Evolutionary conservation across 1,140 invertebrate species (phyloP), one percentile per base, ranked within the genome.

Genomic region (Pseudachorutes palmiensis): DNA sequence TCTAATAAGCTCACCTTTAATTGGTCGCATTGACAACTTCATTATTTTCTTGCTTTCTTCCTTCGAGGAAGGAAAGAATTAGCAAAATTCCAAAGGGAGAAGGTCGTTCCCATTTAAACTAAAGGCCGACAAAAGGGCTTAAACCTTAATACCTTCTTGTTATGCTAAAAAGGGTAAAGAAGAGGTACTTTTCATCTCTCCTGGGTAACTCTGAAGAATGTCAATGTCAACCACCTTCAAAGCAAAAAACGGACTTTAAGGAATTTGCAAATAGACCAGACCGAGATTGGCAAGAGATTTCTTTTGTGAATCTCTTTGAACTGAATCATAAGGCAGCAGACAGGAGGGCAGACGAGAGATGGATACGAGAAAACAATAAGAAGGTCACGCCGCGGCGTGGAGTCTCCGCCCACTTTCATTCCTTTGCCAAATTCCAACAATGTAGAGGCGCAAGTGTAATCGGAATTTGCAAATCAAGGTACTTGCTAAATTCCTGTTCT

Each of bases 151-250:
- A 9, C 24, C 24, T 26, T 26, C 51, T 24, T 55, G 51, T 55
- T 55, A 24, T 55, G 51, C 51, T 55, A 55, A 55, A 55, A 24
- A 55, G 51, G 24, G 9, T 16, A 5, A 55, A 24, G 36, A 5
- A 41, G 36, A 41, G 36, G 5, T 5, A 9, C 51, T 55, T 22
- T 55, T 24, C 24, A 5, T 55, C 24, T 19, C 9, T 22, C 12
- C 12, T 45, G 19, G 36, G 36, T 45, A 41, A 55, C 12, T 5
- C 51, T 5, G 9, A 55, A 24, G 51, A 55, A 55, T 55, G 51
- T 55, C 51, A 55, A 55, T 24, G 51, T 55, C 51, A 55, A 55
- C 51, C 51, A 55, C 51, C 12, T 55, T 26, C 51, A 22, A 55
- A 5, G 12, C 24, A 55, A 22, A 55, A 16, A 19, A 26, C 24